A percentile compares a stretch with the other conserved stretches of the same genome.
Conservation (phyloP, 2,797 vertebrate genomes). For the Clarias laeviceps region DNA sequence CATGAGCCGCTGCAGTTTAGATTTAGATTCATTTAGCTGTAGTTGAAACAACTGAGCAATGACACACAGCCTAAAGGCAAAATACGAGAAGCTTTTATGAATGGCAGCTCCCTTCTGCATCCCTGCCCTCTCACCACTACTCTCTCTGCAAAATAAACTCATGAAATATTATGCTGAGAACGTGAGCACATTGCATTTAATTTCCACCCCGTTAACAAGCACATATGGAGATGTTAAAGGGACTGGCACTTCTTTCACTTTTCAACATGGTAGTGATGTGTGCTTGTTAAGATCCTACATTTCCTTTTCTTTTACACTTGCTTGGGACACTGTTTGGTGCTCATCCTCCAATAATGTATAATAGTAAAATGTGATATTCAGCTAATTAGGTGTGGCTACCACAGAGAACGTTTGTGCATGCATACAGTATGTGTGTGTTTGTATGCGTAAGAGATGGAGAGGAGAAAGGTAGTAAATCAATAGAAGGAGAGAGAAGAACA, state of each 20-base stretch:
- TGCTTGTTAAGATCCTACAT: slow-evolving; percentile 34
- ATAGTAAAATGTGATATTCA: slow-evolving; percentile 57
- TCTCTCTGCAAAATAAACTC: slow-evolving; percentile 27
- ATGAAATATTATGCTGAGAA: neutral
- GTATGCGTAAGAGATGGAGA: neutral
- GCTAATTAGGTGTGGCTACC: slow-evolving; percentile 59
- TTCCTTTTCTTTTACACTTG: neutral
- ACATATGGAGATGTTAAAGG: slow-evolving; percentile 48
- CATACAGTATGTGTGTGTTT: neutral
- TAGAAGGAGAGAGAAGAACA: slow-evolving; percentile 16
- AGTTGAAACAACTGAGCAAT: slow-evolving; percentile 20
- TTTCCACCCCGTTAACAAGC: slow-evolving; percentile 46
- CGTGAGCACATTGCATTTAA: slow-evolving; percentile 18
- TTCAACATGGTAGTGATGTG: slow-evolving; percentile 22
- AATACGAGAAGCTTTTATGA: slow-evolving; percentile 20
- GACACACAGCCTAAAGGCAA: slow-evolving; percentile 28
- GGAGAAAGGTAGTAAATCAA: neutral
- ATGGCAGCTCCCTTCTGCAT: slow-evolving; percentile 15
- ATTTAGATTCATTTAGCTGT: neutral
- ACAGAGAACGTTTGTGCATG: neutral
- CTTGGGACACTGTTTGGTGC: slow-evolving; percentile 54
- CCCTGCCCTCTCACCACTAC: slow-evolving; percentile 1
- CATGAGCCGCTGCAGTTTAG: slow-evolving; percentile 24
- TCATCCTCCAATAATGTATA: slow-evolving; percentile 54
- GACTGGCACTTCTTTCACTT: slow-evolving; percentile 40